Base-by-base conservation (phyloP, 2,113 vertebrate species). In the Spheniscus mendiculus region DNA sequence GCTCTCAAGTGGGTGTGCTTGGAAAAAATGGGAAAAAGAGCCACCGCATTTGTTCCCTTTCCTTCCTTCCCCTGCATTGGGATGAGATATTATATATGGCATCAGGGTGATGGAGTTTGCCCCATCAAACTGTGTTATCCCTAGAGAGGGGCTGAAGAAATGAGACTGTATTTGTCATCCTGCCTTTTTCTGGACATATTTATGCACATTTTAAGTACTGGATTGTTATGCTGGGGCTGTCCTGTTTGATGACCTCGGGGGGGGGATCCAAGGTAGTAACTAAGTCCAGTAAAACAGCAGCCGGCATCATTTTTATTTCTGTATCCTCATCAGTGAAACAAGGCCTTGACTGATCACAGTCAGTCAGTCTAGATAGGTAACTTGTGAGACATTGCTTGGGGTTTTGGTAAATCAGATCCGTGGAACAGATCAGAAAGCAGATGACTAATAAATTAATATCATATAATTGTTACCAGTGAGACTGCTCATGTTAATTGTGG, bases 401-500 rank as follows among this genome's bases (percentile, higher is more conserved):
- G 3, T 32, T 94, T 93, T 77, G 89, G 73, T 76, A 83, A 83
- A 86, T 69, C 52, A 80, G 76, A 90, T 70, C 45, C 36, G 17
- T 62, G 63, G 53, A 82, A 90, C 90, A 84, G 78, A 87, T n/a
- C 16, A 92, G 52, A 77, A 96, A 65, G 53, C 4, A 1, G 63
- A 45, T 34, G 21, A 83, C 32, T 90, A 63, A 90, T 77, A 90
- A 76, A 88, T 88, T 50, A 83, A 30, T 73, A 36, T 42, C 5
- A 10, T 81, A 23, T 53, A 83, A 90, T 85, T 87, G 38, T 87
- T 90, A 83, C 63, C 79, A 74, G 59, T 74, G 83, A 93, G 83
- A 73, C 74, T 55, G 63, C 69, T 94, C 32, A 15, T 55, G 67
- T 32, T 95, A 91, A 88, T 49, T 88, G 40, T 76, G 74, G 45